Conservation (phyloP, 1,140 invertebrate genomes). For the Zaprionus kolodkinae region DNA sequence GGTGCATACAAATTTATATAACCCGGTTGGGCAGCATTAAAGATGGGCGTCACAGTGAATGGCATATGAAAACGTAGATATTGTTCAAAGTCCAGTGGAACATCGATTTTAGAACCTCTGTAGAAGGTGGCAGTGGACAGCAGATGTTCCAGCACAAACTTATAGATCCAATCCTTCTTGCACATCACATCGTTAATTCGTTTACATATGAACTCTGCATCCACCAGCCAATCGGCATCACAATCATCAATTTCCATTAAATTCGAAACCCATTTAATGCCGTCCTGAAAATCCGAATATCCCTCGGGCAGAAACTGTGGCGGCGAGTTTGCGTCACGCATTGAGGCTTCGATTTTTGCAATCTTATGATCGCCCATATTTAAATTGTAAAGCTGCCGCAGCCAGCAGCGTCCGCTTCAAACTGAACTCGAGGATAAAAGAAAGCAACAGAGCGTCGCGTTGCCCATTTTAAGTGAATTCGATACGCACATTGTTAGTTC, state of each 20-base stretch:
- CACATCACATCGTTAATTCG: slow-evolving; percentile 47
- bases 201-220: slow-evolving; percentile 49
- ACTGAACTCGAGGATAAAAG: slow-evolving; percentile 15
- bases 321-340: background rate
- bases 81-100: slow-evolving; percentile 58
- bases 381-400: slow-evolving; percentile 5
- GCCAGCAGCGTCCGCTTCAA: background rate
- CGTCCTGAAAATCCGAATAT: slow-evolving; percentile 48
- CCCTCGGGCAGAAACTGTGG: slow-evolving; percentile 35
- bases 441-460: background rate
- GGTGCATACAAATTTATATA: slow-evolving; percentile 54
- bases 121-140: slow-evolving; percentile 58
- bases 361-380: slow-evolving; percentile 36
- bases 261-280: slow-evolving; percentile 55
- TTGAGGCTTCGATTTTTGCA: slow-evolving; percentile 17
- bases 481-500: slow-evolving; percentile 14
- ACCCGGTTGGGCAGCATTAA: slow-evolving; percentile 51
- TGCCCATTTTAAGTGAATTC: slow-evolving; percentile 2
- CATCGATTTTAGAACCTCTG: slow-evolving; percentile 56
- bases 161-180: slow-evolving; percentile 59
- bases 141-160: slow-evolving; percentile 45
- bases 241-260: slow-evolving; percentile 48
- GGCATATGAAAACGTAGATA: slow-evolving; percentile 58
- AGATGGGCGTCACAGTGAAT: slow-evolving; percentile 56
- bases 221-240: slow-evolving; percentile 46